These are phyloP conservation scores for Oxyscelio sp. DNA, from an alignment of 2,888 invertebrate genomes.

Conservation along the genomic window DNA sequence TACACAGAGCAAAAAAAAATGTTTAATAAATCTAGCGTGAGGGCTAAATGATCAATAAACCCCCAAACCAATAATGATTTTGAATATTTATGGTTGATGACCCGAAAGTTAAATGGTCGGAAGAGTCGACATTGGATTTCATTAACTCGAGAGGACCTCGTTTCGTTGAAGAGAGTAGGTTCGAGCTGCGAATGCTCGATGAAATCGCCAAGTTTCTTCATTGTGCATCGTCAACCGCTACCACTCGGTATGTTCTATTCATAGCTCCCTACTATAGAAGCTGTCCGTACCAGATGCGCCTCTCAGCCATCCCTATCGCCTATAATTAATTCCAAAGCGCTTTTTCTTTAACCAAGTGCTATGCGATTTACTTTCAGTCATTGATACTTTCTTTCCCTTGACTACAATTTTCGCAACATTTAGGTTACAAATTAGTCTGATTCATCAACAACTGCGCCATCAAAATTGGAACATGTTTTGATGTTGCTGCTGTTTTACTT, in stretches of 20 bases:
- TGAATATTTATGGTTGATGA: slow-evolving; percentile 69
- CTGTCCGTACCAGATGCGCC: slow-evolving; percentile 85
- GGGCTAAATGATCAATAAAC: slow-evolving; percentile 52
- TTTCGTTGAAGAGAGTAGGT: slow-evolving; percentile 71
- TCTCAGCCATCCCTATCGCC: slow-evolving; percentile 81
- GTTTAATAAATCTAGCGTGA: too few species aligned
- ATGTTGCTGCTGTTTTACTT: too few species aligned
- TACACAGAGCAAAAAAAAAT: too few species aligned
- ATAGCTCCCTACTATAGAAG: slow-evolving; percentile 71
- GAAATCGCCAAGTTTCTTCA: slow-evolving; percentile 73
- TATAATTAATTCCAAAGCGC: slow-evolving; percentile 84
- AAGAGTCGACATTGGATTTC: slow-evolving; percentile 73
- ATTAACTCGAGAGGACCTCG: slow-evolving; percentile 82
- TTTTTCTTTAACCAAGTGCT: slow-evolving; percentile 53
- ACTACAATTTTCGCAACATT: slow-evolving; percentile 7
- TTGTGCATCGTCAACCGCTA: slow-evolving; percentile 65
- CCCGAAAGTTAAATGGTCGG: slow-evolving; percentile 64
- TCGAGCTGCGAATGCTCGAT: slow-evolving; percentile 66
- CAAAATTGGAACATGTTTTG: too few species aligned
- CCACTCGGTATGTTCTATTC: slow-evolving; percentile 67
- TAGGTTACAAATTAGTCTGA: background rate
- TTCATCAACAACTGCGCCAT: too few species aligned
- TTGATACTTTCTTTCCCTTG: slow-evolving; percentile 45
- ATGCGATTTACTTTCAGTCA: slow-evolving; percentile 41
- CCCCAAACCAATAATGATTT: slow-evolving; percentile 64